phyloP scores from a whole-genome alignment of 2,113 vertebrate genomes.

The Collichthys lucidus region DNA sequence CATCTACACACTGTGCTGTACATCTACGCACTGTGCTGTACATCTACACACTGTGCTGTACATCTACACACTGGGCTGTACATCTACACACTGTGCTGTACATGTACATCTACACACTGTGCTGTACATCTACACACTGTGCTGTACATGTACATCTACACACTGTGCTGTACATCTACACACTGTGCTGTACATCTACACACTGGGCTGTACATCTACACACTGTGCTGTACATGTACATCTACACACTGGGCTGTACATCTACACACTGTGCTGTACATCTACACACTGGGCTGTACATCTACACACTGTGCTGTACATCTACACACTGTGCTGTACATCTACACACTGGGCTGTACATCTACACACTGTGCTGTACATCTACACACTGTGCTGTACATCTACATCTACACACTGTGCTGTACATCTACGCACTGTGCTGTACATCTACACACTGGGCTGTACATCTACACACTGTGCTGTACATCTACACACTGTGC shows the following conservation, averaged over 20 bases:
- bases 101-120: not conserved
- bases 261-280: too few relatives aligned
- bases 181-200: too few relatives aligned
- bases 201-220: not conserved
- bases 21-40: too few relatives aligned
- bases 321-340: not conserved
- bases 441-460: not conserved
- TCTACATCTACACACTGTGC: not conserved
- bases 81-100: too few relatives aligned
- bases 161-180: not conserved
- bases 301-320: too few relatives aligned
- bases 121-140: slow-evolving; percentile 6
- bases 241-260: not conserved
- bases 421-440: too few relatives aligned
- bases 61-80: not conserved
- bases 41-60: not conserved
- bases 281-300: not conserved
- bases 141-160: too few relatives aligned
- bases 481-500: not conserved
- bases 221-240: too few relatives aligned
- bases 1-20: not conserved
- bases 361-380: not conserved
- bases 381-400: too few relatives aligned
- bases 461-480: too few relatives aligned
- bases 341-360: too few relatives aligned